Percentiles rank a stretch among this genome's conserved stretches.
These are phyloP conservation scores for Orthosia incerta DNA, from an alignment of 2,888 invertebrate genomes.

Conservation along the genomic window DNA sequence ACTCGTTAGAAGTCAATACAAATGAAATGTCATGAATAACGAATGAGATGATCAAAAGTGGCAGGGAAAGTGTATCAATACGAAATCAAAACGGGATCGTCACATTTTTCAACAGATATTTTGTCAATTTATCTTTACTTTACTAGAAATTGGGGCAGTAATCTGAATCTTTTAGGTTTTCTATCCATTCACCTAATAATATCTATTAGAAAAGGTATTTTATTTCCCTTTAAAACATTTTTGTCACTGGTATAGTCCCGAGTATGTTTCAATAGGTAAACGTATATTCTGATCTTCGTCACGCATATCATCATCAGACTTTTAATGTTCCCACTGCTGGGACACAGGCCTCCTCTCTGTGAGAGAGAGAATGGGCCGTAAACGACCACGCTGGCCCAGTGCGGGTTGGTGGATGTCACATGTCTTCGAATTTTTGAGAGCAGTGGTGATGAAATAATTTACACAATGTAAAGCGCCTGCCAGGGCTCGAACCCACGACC, in stretches of 20 bases:
- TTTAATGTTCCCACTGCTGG: too few species aligned
- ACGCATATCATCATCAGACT: too few species aligned
- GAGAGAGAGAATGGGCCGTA: too few species aligned
- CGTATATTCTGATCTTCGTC: neutral
- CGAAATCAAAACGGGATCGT: constrained; percentile 21
- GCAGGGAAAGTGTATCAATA: constrained; percentile 68
- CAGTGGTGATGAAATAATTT: too few species aligned
- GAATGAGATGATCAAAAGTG: constrained; percentile 80
- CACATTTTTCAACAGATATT: constrained; percentile 16
- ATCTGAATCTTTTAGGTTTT: neutral
- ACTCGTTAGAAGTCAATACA: constrained; percentile 72
- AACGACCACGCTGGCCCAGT: too few species aligned
- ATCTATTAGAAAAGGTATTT: neutral
- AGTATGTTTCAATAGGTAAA: constrained; percentile 1
- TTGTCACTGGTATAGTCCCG: neutral
- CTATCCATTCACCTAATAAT: neutral
- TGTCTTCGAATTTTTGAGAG: too few species aligned
- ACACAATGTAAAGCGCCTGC: too few species aligned
- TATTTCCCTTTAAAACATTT: neutral
- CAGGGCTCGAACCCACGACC: too few species aligned
- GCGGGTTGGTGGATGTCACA: too few species aligned
- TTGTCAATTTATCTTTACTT: neutral
- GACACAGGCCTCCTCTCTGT: too few species aligned
- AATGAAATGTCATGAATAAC: constrained; percentile 83
- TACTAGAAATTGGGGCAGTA: neutral